These are phyloP conservation scores for Poecilobothrus nobilitatus DNA, from an alignment of 2,888 invertebrate genomes.

Conservation along the genomic window DNA sequence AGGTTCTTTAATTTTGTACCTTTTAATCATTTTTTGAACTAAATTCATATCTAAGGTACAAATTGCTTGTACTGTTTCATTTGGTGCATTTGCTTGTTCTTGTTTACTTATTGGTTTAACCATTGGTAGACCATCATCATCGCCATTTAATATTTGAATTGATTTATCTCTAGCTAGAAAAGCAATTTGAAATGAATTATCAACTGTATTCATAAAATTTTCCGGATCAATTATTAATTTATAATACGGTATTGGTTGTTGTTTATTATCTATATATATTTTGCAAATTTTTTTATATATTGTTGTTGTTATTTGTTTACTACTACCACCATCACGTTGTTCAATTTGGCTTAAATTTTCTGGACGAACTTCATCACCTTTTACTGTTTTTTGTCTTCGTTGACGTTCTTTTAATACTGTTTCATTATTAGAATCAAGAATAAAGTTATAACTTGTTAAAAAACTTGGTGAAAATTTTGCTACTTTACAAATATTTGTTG, in stretches of 20 bases:
- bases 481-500: slow-evolving; percentile 23
- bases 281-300: slow-evolving; percentile 43
- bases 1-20: slow-evolving; percentile 31
- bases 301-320: slow-evolving; percentile 48
- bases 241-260: slow-evolving; percentile 48
- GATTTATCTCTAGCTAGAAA: slow-evolving; percentile 51
- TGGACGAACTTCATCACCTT: slow-evolving; percentile 42
- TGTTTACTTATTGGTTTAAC: slow-evolving; percentile 26
- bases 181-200: slow-evolving; percentile 53
- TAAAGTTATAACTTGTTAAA: slow-evolving; percentile 35
- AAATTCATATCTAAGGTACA: slow-evolving; percentile 30
- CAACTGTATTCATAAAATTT: slow-evolving; percentile 50
- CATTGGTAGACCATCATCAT: slow-evolving; percentile 32
- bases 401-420: slow-evolving; percentile 33
- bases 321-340: slow-evolving; percentile 47
- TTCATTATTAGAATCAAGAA: slow-evolving; percentile 32
- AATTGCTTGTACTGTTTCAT: slow-evolving; percentile 30
- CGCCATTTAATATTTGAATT: slow-evolving; percentile 44
- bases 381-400: slow-evolving; percentile 33
- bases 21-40: slow-evolving; percentile 33
- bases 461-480: slow-evolving; percentile 31
- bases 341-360: slow-evolving; percentile 44
- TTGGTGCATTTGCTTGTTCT: slow-evolving; percentile 20
- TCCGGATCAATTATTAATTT: slow-evolving; percentile 49
- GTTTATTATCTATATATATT: slow-evolving; percentile 38